Evolutionary conservation across 2,113 vertebrate species (phyloP), one percentile per base, ranked within the genome.

Genomic region (Verasper variegatus): DNA sequence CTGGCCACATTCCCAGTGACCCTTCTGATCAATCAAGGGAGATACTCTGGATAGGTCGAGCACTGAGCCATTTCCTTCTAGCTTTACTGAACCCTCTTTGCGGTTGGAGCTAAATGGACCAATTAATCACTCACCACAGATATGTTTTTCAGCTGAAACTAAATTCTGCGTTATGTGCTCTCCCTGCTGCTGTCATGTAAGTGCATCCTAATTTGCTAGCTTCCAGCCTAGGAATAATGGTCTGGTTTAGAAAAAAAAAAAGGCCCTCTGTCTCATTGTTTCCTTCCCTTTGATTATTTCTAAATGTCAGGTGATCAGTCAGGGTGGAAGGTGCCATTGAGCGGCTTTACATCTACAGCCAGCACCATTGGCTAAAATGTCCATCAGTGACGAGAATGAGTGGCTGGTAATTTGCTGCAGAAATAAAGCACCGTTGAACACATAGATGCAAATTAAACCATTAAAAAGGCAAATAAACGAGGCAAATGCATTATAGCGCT

Each of bases 261-360:
- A 74, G 45, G 23, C 42, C 23, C 54, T 35, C 26, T 49, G 58
- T 64, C 17, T 72, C 47, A 79, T 71, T 82, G 81, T 75, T 23
- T 52, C 31, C 31, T 7, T 45, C 56, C 64, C 42, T n/a, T 24
- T 68, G 71, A 74, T 86, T 85, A 74, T 85, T 71, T 79, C 56
- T 71, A 84, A 86, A 90, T 88, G 81, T 62, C 77, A 75, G 40
- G 51, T 49, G 42, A 70, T 73, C 56, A 70, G 59, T 40, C 69
- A 13, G 71, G 60, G 63, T 23, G 64, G 49, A 76, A 80, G 78
- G 76, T 51, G 64, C 71, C 71, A 72, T 45, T 55, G 21, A 73
- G 63, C 31, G 2, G 18, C 9, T 4, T 0, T 0, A 17, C n/a
- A 57, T 67, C 68, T 63, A 11, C 9, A 42, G 52, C 47, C 57